A percentile compares a stretch with the other conserved stretches of the same genome.
phyloP scores from a whole-genome alignment of 2,113 vertebrate genomes.

The Ictidomys tridecemlineatus region DNA sequence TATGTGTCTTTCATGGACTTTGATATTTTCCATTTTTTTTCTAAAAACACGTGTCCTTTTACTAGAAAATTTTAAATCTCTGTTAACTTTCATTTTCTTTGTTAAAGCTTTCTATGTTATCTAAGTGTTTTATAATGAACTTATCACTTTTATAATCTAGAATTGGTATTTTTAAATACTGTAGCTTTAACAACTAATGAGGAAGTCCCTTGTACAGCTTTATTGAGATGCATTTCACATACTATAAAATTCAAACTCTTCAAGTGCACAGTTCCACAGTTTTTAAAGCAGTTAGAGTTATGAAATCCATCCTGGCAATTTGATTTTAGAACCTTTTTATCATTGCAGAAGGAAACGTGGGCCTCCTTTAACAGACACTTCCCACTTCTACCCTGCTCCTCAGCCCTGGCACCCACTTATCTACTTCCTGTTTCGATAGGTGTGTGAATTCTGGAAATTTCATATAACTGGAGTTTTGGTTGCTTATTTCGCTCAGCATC shows the following conservation, averaged over 20 bases:
- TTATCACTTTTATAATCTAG: neutral
- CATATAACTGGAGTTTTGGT: neutral
- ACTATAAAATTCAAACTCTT: neutral
- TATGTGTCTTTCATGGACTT: neutral
- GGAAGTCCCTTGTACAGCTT: neutral
- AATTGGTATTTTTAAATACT: neutral
- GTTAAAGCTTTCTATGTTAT: neutral
- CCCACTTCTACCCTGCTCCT: fast-evolving
- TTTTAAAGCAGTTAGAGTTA: neutral
- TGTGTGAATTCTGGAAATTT: neutral
- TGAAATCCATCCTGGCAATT: neutral
- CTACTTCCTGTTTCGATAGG: neutral
- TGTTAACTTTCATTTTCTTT: constrained; percentile 21
- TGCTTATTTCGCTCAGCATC: neutral
- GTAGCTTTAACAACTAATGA: neutral
- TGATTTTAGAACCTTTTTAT: neutral
- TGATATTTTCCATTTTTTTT: neutral
- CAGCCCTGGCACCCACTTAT: neutral
- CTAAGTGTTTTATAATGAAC: neutral
- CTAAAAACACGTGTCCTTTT: neutral
- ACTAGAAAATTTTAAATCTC: neutral
- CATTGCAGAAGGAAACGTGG: neutral
- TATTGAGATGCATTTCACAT: neutral
- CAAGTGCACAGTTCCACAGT: neutral
- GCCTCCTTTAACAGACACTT: neutral